These are phyloP conservation scores for Lepas anatifera DNA, from an alignment of 2,888 invertebrate species.

Conservation along the genomic window DNA sequence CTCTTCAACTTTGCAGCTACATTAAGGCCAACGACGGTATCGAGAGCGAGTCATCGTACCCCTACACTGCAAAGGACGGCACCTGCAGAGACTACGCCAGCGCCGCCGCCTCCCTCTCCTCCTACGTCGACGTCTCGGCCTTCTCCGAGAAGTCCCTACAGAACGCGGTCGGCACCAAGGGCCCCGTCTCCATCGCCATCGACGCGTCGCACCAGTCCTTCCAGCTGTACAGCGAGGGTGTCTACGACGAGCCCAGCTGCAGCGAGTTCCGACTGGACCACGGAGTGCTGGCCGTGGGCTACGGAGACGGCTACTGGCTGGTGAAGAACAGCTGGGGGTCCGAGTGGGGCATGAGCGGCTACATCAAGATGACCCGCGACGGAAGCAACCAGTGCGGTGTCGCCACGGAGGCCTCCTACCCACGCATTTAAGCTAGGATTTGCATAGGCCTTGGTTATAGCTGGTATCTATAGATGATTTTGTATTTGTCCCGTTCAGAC, in stretches of 20 bases:
- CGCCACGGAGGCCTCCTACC: slow-evolving; percentile 66
- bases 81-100: slow-evolving; percentile 40
- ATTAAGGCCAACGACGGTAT: slow-evolving; percentile 71
- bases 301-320: slow-evolving; percentile 61
- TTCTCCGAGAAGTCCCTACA: slow-evolving; percentile 61
- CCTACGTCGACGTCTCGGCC: slow-evolving; percentile 59
- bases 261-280: slow-evolving; percentile 63
- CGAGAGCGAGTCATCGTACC: slow-evolving; percentile 76
- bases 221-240: slow-evolving; percentile 54
- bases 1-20: too few relatives aligned
- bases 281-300: slow-evolving; percentile 82
- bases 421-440: too few relatives aligned
- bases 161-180: slow-evolving; percentile 67
- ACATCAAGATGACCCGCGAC: slow-evolving; percentile 78
- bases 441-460: too few relatives aligned
- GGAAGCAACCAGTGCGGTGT: slow-evolving; percentile 73
- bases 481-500: too few relatives aligned
- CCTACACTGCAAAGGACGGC: slow-evolving; percentile 55
- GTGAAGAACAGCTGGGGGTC: slow-evolving; percentile 77
- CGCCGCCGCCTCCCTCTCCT: slow-evolving; percentile 65
- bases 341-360: slow-evolving; percentile 70
- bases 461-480: too few relatives aligned
- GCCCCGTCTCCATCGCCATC: slow-evolving; percentile 77
- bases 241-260: slow-evolving; percentile 54
- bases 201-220: slow-evolving; percentile 75